Evolutionary conservation across 2,888 invertebrate species (phyloP), one percentile per base, ranked within the genome.

Genomic region (Biston stratarius): DNA sequence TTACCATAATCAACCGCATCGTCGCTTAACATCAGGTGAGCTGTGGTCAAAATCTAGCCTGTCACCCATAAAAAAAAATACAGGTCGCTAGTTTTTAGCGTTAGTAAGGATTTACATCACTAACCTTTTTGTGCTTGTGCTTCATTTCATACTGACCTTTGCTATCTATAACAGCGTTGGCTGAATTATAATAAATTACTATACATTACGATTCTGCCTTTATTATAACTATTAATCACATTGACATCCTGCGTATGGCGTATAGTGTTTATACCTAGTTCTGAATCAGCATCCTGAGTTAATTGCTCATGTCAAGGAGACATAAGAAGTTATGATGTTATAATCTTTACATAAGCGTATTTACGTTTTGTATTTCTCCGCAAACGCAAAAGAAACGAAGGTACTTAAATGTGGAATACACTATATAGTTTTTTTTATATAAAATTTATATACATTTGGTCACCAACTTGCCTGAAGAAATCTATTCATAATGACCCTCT

Each of bases 191-290:
- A 67, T 60, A 68, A 63, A 51, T 63, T 47, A 58, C 53, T 53
- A 45, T 44, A 40, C 44, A 55, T 63, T 60, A 52, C 59, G 38
- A 63, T 45, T 56, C 58, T 53, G 42, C 47, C 8, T 67, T 66
- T 67, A 67, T 58, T 53, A 59, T 14, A 11, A 33, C 63, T 14
- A 68, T 68, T 60, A 68, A 68, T 68, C 67, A 56, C 60, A 57
- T 60, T 63, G 67, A 63, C 67, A 64, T 61, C 63, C 56, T 52
- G 67, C 15, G n/a, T 59, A 58, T 49, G 45, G 47, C 42, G 40
- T 47, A 58, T 24, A 55, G 42, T 58, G 51, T 60, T 51, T 56
- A 55, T 49, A 59, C 42, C 14, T 67, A 53, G 64, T 14, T 55
- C 51, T 63, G 63, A 63, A 64, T 60, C 63, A 64, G 51, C 60